These are phyloP conservation scores for Acrocyrtus sp. DNA, from an alignment of 2,888 invertebrate species.

Conservation along the genomic window DNA sequence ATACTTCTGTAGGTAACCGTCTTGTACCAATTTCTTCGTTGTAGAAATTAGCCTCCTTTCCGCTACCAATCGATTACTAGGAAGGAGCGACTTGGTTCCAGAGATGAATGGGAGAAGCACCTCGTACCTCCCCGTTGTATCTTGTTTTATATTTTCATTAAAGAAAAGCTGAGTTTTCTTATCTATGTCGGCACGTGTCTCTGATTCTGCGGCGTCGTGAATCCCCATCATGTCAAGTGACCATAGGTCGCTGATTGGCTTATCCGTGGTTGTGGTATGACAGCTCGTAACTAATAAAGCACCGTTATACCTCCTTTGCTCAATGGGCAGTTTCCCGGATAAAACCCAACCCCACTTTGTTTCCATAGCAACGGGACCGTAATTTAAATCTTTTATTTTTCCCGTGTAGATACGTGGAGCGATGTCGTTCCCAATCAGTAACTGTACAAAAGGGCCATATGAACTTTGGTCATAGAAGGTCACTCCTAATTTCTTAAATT, in stretches of 20 bases:
- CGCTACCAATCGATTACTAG: neutral
- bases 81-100: neutral
- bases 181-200: neutral
- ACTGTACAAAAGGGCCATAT: neutral
- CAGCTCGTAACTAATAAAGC: neutral
- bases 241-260: neutral
- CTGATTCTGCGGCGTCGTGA: neutral
- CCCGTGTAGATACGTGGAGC: neutral
- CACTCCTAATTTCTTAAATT: slow-evolving; percentile 1
- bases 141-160: neutral
- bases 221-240: neutral
- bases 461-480: neutral
- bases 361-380: neutral
- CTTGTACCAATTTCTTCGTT: neutral
- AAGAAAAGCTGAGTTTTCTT: neutral
- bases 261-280: neutral
- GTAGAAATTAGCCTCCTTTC: neutral
- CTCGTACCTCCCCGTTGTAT: neutral
- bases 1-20: neutral
- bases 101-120: neutral
- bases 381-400: neutral
- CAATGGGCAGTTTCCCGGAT: slow-evolving; percentile 4
- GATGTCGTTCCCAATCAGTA: slow-evolving; percentile 7
- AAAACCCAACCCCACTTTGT: slow-evolving; percentile 21
- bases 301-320: neutral